Evolutionary conservation across 2,797 vertebrate species (phyloP), one percentile per base, ranked within the genome.

Genomic region (Falco naumanni): DNA sequence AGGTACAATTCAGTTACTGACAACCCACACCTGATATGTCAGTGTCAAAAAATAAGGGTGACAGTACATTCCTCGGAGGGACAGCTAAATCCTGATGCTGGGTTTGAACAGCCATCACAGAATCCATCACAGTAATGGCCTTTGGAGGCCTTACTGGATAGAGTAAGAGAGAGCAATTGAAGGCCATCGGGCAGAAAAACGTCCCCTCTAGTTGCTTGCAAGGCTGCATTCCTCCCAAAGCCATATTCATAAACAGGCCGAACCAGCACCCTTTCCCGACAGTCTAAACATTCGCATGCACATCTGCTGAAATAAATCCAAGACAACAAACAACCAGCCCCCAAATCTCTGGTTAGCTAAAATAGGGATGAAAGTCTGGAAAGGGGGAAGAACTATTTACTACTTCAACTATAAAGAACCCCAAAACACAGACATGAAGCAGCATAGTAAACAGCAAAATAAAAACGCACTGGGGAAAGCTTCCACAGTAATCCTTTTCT

Each of bases 401-500:
- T 81, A 8, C 10, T 33, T 10, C 45, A 80, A 14, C 47, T 47
- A 6, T 29, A 47, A 37, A 54, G 19, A 48, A 57, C 11, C 19
- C 25, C 39, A 48, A 41, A 86, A 75, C 14, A 59, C 31, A 57
- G n/a, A 60, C 16, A 53, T 5, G 18, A 90, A 51, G 54, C 68
- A 63, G n/a, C 24, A 48, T 5, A 54, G 24, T 9, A 71, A 95
- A 90, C 8, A 88, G 37, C 50, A 94, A 72, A 71, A 83, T 50
- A 69, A 83, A 76, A 84, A 53, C 1, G 22, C 29, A 21, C 3
- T 13, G 19, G 11, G 59, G 45, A 92, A 87, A 63, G 39, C 16
- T 78, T 84, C 63, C 74, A 90, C 74, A 90, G 53, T 89, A 24
- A 87, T 53, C 31, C 26, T 13, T 54, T 88, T 79, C 65, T 83